Base-by-base conservation (phyloP, 2,888 invertebrate genomes). In the Tachina lurida region DNA sequence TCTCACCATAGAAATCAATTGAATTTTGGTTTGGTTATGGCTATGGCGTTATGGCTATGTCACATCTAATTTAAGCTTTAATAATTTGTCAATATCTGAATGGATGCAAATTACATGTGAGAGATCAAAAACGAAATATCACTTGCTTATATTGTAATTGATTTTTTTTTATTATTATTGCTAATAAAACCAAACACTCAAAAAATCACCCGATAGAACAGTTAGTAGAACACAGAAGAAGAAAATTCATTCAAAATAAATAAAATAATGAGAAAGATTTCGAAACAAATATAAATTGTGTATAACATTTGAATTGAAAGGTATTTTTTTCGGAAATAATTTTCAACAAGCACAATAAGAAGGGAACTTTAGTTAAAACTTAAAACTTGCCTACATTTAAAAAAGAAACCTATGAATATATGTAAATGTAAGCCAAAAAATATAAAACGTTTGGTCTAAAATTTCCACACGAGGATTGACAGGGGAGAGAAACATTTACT, bases 261-360 rank as follows among this genome's bases (percentile, higher is more conserved):
- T 19, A 62, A 41, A 45, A 65, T 1, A 63, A 17, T 22, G 9
- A 31, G 7, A 62, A 41, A 49, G 15, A 65, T 65, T 65, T 60
- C 39, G 22, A 39, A 73, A 41, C 15, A 80, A 67, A 22, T 49
- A 31, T 45, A 56, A 45, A 68, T 49, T 45, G 43, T 58, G 54
- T 70, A 39, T n/a, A 45, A 63, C 43, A 17, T 47, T 76, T 76
- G 45, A n/a, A 8, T 62, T 17, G 17, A 47, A 49, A 58, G 41
- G 22, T 12, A 17, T 47, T 75, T 65, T 74, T 43, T 17, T 13
- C 54, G 63, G 22, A 65, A 15, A 45, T 31, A 56, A 58, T 78
- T 47, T 70, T 68, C 47, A 63, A 79, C 78, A 84, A 60, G 79
- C 74, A 70, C 56, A 79, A 79, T 56, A 78, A n/a, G 7, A 71